Evolutionary conservation across 2,797 vertebrate species (phyloP).

Genomic region (Sarcoramphus papa): DNA sequence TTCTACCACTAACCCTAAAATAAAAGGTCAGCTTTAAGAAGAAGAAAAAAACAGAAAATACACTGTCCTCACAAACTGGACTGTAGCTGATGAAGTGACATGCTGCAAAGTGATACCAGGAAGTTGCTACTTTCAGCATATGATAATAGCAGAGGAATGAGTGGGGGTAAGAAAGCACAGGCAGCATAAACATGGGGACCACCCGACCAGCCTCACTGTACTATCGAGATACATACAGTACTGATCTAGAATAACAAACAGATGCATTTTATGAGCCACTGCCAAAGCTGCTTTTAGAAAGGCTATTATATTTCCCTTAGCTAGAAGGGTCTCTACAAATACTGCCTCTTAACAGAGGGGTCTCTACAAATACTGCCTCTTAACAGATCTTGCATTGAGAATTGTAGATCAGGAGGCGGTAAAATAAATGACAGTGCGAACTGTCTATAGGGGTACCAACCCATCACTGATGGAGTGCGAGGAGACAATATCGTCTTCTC

Average conservation of each 20-base stretch:
- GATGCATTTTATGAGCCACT: background rate
- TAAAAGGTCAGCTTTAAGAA: background rate
- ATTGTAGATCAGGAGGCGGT: background rate
- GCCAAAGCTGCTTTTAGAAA: slow-evolving; percentile 25
- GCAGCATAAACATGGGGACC: background rate
- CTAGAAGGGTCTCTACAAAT: background rate
- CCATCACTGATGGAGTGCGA: background rate
- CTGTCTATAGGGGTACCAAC: background rate
- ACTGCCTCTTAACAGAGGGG: background rate
- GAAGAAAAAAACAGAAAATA: background rate
- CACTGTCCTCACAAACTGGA: background rate
- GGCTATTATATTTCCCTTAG: background rate
- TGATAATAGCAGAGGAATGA: background rate
- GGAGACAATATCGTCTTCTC: background rate
- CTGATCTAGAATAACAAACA: background rate
- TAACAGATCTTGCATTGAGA: background rate
- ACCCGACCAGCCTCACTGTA: background rate
- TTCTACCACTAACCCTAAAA: background rate
- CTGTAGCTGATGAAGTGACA: background rate
- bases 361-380: background rate
- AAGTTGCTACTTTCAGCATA: background rate
- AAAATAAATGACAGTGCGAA: background rate
- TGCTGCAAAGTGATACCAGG: background rate
- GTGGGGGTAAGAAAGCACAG: background rate
- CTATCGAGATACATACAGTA: background rate